phyloP scores from a whole-genome alignment of 1,140 invertebrate genomes.

The Apis laboriosa region DNA sequence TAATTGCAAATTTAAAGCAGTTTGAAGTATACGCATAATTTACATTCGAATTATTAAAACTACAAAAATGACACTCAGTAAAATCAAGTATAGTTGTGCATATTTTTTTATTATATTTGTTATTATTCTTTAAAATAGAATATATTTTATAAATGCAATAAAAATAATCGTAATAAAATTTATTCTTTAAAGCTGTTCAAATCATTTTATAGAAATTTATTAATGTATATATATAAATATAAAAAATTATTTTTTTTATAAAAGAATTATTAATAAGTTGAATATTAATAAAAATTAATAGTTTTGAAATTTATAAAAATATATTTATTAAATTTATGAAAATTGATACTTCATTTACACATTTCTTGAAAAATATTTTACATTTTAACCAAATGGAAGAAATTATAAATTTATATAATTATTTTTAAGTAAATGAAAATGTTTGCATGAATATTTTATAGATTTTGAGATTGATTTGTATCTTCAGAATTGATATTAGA shows the following conservation, averaged over 20 bases:
- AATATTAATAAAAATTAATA: not conserved
- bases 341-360: not conserved
- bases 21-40: not conserved
- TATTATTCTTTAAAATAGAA: not conserved
- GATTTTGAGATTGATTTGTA: not conserved
- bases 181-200: not conserved
- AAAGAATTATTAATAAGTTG: not conserved
- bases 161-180: not conserved
- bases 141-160: not conserved
- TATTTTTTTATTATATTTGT: not conserved
- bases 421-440: not conserved
- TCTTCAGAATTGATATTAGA: slow-evolving; percentile 10
- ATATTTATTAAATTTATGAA: not conserved
- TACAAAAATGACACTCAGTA: not conserved
- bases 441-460: not conserved
- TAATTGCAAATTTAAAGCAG: slow-evolving; percentile 2
- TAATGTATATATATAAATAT: not conserved
- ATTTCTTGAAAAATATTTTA: not conserved
- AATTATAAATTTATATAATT: not conserved
- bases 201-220: not conserved
- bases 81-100: no score
- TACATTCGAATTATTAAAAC: not conserved
- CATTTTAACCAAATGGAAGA: not conserved
- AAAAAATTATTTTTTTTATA: not conserved
- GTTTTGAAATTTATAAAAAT: no score